Conservation (phyloP, 2,888 invertebrate genomes). For the Protonemura montana region DNA sequence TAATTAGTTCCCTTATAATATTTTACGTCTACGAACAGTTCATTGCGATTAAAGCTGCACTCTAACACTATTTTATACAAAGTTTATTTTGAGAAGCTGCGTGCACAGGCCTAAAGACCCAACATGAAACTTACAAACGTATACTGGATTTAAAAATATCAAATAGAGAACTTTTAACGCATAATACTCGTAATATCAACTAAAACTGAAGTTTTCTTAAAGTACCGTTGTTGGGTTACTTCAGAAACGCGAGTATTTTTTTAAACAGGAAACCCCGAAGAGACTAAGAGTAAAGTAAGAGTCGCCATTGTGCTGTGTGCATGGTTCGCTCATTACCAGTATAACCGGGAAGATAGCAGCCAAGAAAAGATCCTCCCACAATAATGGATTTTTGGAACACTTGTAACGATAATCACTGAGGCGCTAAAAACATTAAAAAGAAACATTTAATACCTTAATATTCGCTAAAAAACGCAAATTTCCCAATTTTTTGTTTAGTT, state of each 20-base stretch:
- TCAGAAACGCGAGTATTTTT: slow-evolving; percentile 22
- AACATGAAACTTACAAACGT: too few relatives aligned
- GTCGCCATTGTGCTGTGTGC: background rate
- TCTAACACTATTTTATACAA: background rate
- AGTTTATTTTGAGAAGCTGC: background rate
- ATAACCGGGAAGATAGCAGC: background rate
- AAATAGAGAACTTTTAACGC: background rate
- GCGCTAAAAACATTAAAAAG: background rate
- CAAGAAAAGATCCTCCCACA: background rate
- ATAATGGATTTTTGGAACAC: background rate
- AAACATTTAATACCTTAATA: too few relatives aligned
- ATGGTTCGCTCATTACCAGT: background rate
- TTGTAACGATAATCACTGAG: background rate
- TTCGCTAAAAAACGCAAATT: too few relatives aligned
- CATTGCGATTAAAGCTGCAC: too few relatives aligned
- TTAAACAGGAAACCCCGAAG: background rate
- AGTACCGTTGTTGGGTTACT: slow-evolving; percentile 22
- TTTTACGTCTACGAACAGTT: too few relatives aligned
- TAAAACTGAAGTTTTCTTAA: slow-evolving; percentile 9
- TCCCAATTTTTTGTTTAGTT: background rate
- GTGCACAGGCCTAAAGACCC: background rate
- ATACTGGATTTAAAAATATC: background rate
- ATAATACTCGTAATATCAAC: background rate
- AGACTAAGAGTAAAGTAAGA: background rate
- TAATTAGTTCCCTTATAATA: too few relatives aligned